Evolutionary conservation across 2,113 vertebrate genomes (phyloP).

Genomic region (Melanerpes formicivorus): DNA sequence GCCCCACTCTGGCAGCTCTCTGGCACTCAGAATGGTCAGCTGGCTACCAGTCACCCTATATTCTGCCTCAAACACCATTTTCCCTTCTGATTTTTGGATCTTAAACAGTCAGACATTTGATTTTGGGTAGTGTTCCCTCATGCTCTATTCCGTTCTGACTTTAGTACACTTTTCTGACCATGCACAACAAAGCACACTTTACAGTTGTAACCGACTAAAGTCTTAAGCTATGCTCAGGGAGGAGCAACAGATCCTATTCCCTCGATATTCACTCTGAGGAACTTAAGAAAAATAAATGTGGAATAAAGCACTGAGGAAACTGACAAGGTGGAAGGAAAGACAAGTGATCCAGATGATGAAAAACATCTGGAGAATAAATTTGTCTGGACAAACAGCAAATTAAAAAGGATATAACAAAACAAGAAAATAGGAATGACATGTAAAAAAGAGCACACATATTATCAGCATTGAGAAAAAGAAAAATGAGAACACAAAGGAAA

Average conservation of each 20-base stretch:
- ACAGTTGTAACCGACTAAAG: background rate
- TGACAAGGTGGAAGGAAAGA: background rate
- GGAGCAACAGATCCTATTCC: background rate
- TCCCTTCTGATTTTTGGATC: background rate
- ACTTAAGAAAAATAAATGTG: background rate
- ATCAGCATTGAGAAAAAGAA: background rate
- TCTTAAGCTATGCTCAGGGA: background rate
- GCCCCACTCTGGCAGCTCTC: background rate
- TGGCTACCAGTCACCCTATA: accelerated
- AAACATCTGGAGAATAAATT: background rate
- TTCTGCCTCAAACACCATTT: background rate
- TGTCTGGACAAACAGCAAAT: background rate
- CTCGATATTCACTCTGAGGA: background rate
- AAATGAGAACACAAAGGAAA: background rate
- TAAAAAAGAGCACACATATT: background rate
- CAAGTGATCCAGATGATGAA: background rate
- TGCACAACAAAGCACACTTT: slow-evolving; percentile 19
- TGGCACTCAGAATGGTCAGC: background rate
- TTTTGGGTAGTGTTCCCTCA: background rate
- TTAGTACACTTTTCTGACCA: background rate
- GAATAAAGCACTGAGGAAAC: background rate
- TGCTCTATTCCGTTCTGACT: background rate
- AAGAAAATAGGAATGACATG: background rate
- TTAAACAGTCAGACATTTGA: background rate
- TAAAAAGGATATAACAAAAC: background rate